Conservation (phyloP, 1,140 invertebrate genomes). For the Ephestia elutella region DNA sequence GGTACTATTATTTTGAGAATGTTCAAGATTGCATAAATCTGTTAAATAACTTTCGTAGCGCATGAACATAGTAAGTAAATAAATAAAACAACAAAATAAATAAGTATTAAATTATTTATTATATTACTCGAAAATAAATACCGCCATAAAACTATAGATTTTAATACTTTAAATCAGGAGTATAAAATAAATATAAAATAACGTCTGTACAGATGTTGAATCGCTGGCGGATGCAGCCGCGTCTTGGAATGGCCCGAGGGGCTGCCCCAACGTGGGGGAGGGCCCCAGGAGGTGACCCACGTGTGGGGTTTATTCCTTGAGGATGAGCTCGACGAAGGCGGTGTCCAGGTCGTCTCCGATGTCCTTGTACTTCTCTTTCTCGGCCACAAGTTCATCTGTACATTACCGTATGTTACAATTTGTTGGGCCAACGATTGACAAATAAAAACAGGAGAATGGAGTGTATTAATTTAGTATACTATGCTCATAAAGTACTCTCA, state of each 20-base stretch:
- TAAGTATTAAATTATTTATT: constrained; percentile 69
- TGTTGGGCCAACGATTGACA: background rate
- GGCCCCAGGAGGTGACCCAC: background rate
- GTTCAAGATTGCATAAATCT: no score
- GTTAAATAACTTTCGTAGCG: no score
- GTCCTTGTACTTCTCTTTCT: constrained; percentile 99
- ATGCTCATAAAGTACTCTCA: no score
- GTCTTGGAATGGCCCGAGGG: constrained; percentile 10
- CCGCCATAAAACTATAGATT: constrained; percentile 60
- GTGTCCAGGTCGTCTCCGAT: constrained; percentile 99
- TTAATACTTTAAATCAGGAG: constrained; percentile 63
- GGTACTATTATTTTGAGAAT: no score
- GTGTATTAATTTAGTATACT: no score
- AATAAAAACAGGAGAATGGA: background rate
- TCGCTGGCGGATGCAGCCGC: constrained; percentile 34
- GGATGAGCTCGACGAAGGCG: constrained; percentile 97
- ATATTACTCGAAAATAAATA: constrained; percentile 71
- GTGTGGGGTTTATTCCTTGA: constrained; percentile 67
- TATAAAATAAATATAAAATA: constrained; percentile 65
- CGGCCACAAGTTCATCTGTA: constrained; percentile 98
- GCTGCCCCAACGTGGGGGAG: background rate
- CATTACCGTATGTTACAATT: constrained; percentile 17
- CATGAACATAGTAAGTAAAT: background rate
- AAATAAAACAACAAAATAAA: background rate
- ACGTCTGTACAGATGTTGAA: constrained; percentile 54